Percentiles rank a stretch among this genome's conserved stretches.
These are phyloP conservation scores for Brachyhypopomus gauderio DNA, from an alignment of 2,113 vertebrate species.

Conservation along the genomic window DNA sequence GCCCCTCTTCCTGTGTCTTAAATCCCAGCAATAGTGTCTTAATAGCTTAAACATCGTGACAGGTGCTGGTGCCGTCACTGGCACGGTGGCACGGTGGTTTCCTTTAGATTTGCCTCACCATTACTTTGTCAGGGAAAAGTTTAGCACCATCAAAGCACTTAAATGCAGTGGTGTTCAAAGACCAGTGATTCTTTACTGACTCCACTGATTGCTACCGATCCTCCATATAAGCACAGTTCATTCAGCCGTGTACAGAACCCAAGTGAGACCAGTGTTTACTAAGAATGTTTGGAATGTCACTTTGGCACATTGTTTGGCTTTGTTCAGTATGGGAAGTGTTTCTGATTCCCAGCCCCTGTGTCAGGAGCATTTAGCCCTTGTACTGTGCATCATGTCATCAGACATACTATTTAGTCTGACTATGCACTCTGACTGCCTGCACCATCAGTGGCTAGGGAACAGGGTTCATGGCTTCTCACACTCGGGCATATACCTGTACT, in stretches of 20 bases:
- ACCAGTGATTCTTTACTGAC: neutral
- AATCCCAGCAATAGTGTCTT: too few relatives aligned
- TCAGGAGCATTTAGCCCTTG: neutral
- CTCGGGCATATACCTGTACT: too few relatives aligned
- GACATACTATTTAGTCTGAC: neutral
- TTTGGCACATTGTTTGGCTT: neutral
- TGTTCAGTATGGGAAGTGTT: neutral
- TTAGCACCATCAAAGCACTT: neutral
- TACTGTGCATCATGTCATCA: neutral
- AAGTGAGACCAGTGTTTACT: neutral
- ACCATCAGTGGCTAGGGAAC: neutral
- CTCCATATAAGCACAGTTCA: neutral
- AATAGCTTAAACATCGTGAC: too few relatives aligned
- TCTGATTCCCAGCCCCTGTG: neutral
- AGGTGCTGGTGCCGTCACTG: too few relatives aligned
- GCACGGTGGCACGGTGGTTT: too few relatives aligned
- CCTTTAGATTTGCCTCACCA: too few relatives aligned
- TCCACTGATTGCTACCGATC: neutral
- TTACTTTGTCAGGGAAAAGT: too few relatives aligned
- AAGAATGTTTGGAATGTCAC: neutral
- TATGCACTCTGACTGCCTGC: neutral
- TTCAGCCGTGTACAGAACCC: neutral
- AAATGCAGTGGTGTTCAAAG: neutral
- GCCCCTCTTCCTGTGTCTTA: too few relatives aligned
- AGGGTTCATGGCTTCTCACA: neutral